These are phyloP conservation scores for Callyntrura guangdongensis DNA, from an alignment of 2,888 invertebrate genomes.

Conservation along the genomic window DNA sequence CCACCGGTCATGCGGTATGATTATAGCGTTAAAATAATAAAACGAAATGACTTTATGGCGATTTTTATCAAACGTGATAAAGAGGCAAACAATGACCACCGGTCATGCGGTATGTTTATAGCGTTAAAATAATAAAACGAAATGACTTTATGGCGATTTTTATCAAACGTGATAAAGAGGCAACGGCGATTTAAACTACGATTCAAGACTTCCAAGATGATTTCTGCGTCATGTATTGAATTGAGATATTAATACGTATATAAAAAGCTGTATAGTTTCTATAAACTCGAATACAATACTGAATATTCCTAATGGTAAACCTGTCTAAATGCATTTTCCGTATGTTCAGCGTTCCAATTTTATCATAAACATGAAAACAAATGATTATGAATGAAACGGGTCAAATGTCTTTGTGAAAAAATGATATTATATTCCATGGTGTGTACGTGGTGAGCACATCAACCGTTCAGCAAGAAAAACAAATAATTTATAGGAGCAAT, in stretches of 20 bases:
- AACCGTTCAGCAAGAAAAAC: neutral
- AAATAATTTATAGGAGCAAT: neutral
- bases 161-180: neutral
- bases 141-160: neutral
- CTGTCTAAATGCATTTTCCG: neutral
- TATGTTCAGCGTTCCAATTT: neutral
- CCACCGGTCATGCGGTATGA: neutral
- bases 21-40: slow-evolving; percentile 15
- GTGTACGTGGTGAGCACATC: no score
- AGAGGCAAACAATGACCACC: no score
- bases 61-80: neutral
- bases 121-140: slow-evolving; percentile 21
- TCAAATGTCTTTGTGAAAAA: neutral
- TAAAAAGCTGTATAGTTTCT: no score
- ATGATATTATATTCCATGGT: no score
- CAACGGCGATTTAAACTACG: neutral
- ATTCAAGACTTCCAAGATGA: no score
- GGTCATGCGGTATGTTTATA: neutral
- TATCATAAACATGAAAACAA: slow-evolving; percentile 3
- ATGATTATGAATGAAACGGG: neutral
- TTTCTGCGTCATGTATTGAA: slow-evolving; percentile 13
- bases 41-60: slow-evolving; percentile 8
- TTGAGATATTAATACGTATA: no score
- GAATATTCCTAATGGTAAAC: no score
- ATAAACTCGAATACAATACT: neutral